Base-by-base conservation (phyloP, 2,113 vertebrate species). In the Equus przewalskii region DNA sequence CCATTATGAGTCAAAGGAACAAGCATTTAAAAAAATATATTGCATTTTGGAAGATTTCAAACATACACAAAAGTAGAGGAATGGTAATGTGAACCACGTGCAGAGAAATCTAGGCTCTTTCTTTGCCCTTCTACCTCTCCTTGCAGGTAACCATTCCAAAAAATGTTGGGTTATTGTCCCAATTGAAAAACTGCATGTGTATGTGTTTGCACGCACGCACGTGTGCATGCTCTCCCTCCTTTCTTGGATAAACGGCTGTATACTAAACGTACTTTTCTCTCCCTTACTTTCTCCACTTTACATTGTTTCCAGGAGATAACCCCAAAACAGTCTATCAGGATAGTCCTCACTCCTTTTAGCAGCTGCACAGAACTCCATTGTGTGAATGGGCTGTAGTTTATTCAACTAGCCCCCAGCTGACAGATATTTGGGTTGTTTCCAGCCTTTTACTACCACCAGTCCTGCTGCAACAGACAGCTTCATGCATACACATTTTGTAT, bases 41-140 rank as follows among this genome's bases (percentile, higher is more conserved):
- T 36, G 60, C 86, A 41, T 62, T 84, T 41, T 86, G 54, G n/a
- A 82, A 67, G 75, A 54, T 79, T 91, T 94, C 65, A 79, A 84
- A 94, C 14, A 49, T 26, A 58, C 15, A 5, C 81, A 36, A 60
- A 92, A 73, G 24, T 46, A 76, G 41, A 49, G 9, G 56, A 87
- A 81, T 58, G 24, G 28, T 65, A 22, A 79, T 51, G 11, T 80
- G 84, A 76, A 51, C 15, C 24, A 26, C 44, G 58, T 89, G 33
- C 26, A 46, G 91, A 92, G 44, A 90, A 65, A 36, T 65, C 15
- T 64, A 36, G 26, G 33, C 56, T 67, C 28, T 83, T 7, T 16
- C 56, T 86, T 90, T 60, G 36, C 1, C 22, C 19, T 19, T 36
- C 33, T 16, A 56, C 62, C 54, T 79, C 75, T 44, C 13, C 8